A percentile compares a stretch with the other conserved stretches of the same genome.
Evolutionary conservation across 2,113 vertebrate species (phyloP).

Genomic region (Spheniscus mendiculus): DNA sequence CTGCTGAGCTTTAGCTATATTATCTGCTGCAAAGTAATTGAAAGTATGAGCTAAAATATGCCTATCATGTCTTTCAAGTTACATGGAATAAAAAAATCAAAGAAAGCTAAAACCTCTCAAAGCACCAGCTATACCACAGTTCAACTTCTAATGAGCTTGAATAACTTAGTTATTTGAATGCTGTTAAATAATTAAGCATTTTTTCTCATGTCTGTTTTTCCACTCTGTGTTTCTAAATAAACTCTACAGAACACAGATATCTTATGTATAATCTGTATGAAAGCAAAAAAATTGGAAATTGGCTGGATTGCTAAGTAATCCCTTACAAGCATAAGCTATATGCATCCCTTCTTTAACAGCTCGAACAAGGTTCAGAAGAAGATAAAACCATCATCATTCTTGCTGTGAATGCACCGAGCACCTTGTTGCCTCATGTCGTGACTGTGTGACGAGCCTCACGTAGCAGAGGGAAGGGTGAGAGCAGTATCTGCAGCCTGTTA

Average conservation of each 20-base stretch:
- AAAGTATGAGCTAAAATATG: not conserved
- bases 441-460: accelerated
- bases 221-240: not conserved
- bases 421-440: not conserved
- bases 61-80: not conserved
- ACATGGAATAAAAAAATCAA: not conserved
- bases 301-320: not conserved
- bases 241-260: not conserved
- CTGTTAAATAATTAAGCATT: not conserved
- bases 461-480: not conserved
- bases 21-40: not conserved
- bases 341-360: not conserved
- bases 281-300: not conserved
- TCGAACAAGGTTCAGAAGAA: not conserved
- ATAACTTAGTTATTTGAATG: not conserved
- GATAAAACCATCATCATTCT: not conserved
- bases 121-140: not conserved
- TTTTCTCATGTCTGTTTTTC: not conserved
- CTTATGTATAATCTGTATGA: not conserved
- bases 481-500: not conserved
- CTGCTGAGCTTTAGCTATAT: not conserved
- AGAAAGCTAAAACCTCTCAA: not conserved
- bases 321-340: not conserved
- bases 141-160: not conserved
- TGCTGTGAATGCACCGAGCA: not conserved